These are phyloP conservation scores for Megalops atlanticus DNA, from an alignment of 2,113 vertebrate genomes.

Conservation along the genomic window DNA sequence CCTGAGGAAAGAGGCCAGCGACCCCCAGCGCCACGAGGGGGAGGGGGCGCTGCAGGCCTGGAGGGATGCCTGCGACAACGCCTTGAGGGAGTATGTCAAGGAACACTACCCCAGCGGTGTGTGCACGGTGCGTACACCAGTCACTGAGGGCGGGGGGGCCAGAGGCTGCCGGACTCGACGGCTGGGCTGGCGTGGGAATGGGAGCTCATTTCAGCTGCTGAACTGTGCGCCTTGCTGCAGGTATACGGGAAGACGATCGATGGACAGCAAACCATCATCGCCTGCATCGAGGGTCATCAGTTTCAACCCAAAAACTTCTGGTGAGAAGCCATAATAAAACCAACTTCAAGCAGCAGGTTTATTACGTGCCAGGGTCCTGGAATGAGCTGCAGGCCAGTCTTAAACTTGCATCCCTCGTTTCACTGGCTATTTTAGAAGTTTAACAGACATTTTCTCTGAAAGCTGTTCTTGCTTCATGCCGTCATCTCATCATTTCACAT, in stretches of 20 bases:
- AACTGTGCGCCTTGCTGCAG: constrained; percentile 58
- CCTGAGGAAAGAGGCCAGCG: constrained; percentile 89
- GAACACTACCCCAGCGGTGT: constrained; percentile 91
- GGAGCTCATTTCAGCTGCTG: neutral
- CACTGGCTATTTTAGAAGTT: too few species aligned
- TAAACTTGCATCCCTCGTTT: too few species aligned
- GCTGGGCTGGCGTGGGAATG: too few species aligned
- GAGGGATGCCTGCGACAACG: constrained; percentile 86
- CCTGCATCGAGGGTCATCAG: constrained; percentile 94
- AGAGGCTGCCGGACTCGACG: too few species aligned
- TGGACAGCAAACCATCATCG: constrained; percentile 93
- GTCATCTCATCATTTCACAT: too few species aligned
- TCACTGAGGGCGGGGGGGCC: too few species aligned
- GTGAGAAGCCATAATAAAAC: constrained; percentile 75
- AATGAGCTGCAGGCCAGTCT: too few species aligned
- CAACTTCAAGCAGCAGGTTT: too few species aligned
- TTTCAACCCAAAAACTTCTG: constrained; percentile 97
- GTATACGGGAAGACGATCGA: constrained; percentile 95
- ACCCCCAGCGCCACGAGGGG: constrained; percentile 77
- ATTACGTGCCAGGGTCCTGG: too few species aligned
- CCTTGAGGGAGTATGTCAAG: constrained; percentile 85
- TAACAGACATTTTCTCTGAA: too few species aligned
- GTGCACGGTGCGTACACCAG: constrained; percentile 81
- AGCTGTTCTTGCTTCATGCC: too few species aligned
- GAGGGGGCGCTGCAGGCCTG: constrained; percentile 77